A percentile compares a stretch with the other conserved stretches of the same genome.
phyloP scores from a whole-genome alignment of 2,797 vertebrate species.

The Lophius americanus region DNA sequence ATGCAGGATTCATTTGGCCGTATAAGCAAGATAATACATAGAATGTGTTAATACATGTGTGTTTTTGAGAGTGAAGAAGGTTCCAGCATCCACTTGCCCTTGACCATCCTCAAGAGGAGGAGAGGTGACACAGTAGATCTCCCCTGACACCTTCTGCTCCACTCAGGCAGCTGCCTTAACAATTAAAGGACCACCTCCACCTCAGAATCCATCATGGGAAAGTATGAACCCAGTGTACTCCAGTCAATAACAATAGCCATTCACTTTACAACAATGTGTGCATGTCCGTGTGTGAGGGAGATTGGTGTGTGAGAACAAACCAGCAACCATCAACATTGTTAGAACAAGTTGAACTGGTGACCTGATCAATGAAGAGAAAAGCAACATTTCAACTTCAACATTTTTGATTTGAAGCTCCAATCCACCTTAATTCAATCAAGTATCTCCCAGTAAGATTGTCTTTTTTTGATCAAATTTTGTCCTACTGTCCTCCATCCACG shows the following conservation, averaged over 20 bases:
- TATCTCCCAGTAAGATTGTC: too few relatives aligned
- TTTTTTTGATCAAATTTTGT: too few relatives aligned
- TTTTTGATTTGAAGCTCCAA: slow-evolving; percentile 12
- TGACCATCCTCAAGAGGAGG: slow-evolving; percentile 87
- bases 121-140: slow-evolving; percentile 78
- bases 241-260: slow-evolving; percentile 85
- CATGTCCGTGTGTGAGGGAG: slow-evolving; percentile 12
- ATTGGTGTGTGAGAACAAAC: slow-evolving; percentile 17
- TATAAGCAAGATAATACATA: slow-evolving; percentile 5
- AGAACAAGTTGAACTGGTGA: slow-evolving; percentile 21
- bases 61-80: slow-evolving; percentile 31
- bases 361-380: slow-evolving; percentile 24
- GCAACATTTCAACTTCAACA: background rate
- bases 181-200: slow-evolving; percentile 86
- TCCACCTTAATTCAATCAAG: background rate
- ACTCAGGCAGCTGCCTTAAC: slow-evolving; percentile 82
- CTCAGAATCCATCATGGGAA: slow-evolving; percentile 87
- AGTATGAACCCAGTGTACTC: slow-evolving; percentile 85
- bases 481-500: too few relatives aligned
- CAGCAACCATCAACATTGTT: slow-evolving; percentile 23
- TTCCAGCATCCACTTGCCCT: slow-evolving; percentile 82
- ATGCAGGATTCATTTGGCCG: background rate
- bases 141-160: slow-evolving; percentile 83
- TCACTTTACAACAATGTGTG: slow-evolving; percentile 37
- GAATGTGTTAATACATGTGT: slow-evolving; percentile 2